Evolutionary conservation across 1,140 invertebrate genomes (phyloP), one percentile per base, ranked within the genome.

Genomic region (Trichonephila inaurata): DNA sequence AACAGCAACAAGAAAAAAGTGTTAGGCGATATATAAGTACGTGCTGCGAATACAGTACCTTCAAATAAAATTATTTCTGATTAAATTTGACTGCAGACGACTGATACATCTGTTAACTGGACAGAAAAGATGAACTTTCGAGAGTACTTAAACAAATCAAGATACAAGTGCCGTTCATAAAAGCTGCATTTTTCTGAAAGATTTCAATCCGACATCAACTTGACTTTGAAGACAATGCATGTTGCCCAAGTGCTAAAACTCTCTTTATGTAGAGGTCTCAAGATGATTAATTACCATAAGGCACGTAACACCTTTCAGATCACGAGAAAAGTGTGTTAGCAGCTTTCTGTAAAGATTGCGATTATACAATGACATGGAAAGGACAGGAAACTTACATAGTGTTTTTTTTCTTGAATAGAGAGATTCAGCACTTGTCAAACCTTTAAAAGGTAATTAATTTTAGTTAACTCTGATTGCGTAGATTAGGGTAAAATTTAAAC

Each of bases 371-470:
- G 72, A 77, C 72, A 77, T 24, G 28, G 16, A 33, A 77, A 40
- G 28, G 72, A 77, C 72, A 77, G 28, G 14, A 77, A 77, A 77
- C 72, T 33, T 28, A 77, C 72, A 40, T 77, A 77, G 33, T 77
- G 28, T 40, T 77, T 77, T 77, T 77, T 28, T 10, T 28, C 51
- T 51, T 40, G 18, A 77, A 77, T 40, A 77, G 14, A 77, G 16
- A 40, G 18, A 18, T 77, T 77, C 33, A 77, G 40, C 72, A 77
- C 72, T 77, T 77, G 72, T 77, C 72, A 77, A 24, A 33, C 28
- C 14, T 77, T 77, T 77, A 77, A 77, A 28, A 40, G 28, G 72
- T 77, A 77, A 77, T 77, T 77, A 77, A 77, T 77, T 77, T 77
- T 33, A 77, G 72, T 77, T 77, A 14, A 40, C 72, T 16, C 18